Conservation (phyloP, 1,140 invertebrate genomes). For the Temnothorax curvispinosus region DNA sequence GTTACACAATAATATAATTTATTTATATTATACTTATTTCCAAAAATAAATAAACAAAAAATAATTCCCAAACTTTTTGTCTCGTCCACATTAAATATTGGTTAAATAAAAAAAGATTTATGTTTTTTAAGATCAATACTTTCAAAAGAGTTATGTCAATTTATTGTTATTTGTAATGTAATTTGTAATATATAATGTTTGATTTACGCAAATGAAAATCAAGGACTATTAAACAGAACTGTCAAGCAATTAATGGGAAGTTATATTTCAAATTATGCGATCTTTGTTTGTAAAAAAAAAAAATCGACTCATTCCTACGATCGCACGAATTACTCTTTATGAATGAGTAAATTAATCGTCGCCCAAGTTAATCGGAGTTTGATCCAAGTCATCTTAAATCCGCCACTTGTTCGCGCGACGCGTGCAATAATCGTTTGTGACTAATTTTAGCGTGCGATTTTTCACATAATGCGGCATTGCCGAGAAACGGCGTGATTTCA, state of each 20-base stretch:
- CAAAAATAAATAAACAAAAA: neutral
- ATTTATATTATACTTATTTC: neutral
- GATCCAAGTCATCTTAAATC: slow-evolving; percentile 11
- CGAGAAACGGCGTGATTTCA: slow-evolving; percentile 79
- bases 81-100: neutral
- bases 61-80: neutral
- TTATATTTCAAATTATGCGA: neutral
- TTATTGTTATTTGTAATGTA: neutral
- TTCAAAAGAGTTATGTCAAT: neutral
- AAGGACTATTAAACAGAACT: neutral
- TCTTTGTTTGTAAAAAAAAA: neutral
- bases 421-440: slow-evolving; percentile 71
- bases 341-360: neutral
- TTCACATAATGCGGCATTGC: slow-evolving; percentile 75
- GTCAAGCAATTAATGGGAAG: neutral
- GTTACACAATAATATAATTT: neutral
- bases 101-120: neutral
- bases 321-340: neutral
- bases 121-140: neutral
- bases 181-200: neutral
- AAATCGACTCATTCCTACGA: neutral
- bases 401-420: slow-evolving; percentile 5
- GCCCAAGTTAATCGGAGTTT: neutral
- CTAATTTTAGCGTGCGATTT: slow-evolving; percentile 78
- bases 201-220: neutral